Percentiles rank a stretch among this genome's conserved stretches.
These are phyloP conservation scores for Passer domesticus DNA, from an alignment of 2,113 vertebrate genomes.

Conservation along the genomic window DNA sequence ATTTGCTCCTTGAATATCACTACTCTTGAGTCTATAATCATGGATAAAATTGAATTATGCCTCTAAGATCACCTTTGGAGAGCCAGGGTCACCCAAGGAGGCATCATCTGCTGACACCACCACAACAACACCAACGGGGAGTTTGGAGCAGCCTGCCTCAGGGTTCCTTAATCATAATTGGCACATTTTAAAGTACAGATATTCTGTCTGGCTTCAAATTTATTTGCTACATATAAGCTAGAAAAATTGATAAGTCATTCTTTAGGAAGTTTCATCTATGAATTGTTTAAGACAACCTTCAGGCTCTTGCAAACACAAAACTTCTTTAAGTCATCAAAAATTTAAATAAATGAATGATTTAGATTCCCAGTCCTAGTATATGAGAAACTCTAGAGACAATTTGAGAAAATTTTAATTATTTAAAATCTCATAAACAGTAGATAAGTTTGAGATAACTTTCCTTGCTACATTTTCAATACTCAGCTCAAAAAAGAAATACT, in stretches of 20 bases:
- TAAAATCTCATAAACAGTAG: neutral
- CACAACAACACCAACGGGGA: neutral
- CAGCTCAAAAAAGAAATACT: neutral
- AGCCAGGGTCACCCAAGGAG: neutral
- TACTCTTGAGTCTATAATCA: neutral
- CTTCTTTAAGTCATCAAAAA: slow-evolving; percentile 7
- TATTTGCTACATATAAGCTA: neutral
- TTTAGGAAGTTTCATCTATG: neutral
- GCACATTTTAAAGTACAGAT: neutral
- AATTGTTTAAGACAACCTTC: neutral
- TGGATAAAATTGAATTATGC: neutral
- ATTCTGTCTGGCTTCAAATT: neutral
- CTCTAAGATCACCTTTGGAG: neutral
- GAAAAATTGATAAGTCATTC: neutral
- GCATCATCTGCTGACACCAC: neutral
- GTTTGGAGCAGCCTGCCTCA: neutral
- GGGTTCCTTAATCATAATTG: neutral
- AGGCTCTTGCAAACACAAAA: neutral
- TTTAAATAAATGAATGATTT: neutral
- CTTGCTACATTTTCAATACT: neutral
- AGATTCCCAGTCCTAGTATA: neutral
- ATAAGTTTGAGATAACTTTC: neutral
- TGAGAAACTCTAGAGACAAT: neutral
- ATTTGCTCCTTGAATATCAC: neutral
- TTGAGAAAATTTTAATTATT: neutral